These are phyloP conservation scores for Octopus bimaculoides DNA, from an alignment of 1,140 invertebrate species.

Conservation along the genomic window DNA sequence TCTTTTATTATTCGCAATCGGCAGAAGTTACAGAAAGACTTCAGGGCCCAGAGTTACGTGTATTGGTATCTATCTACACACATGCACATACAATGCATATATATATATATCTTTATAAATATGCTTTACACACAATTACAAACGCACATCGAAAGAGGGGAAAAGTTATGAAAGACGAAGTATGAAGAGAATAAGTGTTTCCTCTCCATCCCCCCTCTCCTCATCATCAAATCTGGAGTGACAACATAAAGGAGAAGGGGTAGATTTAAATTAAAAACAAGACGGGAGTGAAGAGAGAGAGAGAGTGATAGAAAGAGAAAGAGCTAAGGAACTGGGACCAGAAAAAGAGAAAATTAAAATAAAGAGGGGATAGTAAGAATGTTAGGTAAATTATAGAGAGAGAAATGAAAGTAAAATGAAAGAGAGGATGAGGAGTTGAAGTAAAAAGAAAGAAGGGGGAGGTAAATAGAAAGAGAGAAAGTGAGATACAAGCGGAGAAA, in stretches of 20 bases:
- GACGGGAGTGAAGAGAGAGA: background rate
- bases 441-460: background rate
- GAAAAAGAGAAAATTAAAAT: background rate
- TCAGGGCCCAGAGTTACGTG: too few species aligned
- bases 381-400: background rate
- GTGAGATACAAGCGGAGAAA: background rate
- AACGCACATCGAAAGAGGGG: too few species aligned
- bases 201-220: too few species aligned
- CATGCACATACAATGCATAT: too few species aligned
- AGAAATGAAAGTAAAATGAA: background rate
- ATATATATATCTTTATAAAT: too few species aligned
- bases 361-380: background rate
- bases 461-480: background rate
- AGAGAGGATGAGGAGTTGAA: background rate
- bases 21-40: too few species aligned
- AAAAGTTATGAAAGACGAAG: too few species aligned
- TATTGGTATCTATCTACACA: too few species aligned
- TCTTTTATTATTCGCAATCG: too few species aligned
- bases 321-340: background rate
- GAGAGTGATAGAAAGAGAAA: background rate
- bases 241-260: background rate
- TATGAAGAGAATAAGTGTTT: too few species aligned
- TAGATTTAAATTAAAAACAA: background rate
- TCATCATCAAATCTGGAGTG: background rate
- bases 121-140: too few species aligned